Base-by-base conservation (phyloP, 2,888 invertebrate species). In the Leptarthrus brevirostris region DNA sequence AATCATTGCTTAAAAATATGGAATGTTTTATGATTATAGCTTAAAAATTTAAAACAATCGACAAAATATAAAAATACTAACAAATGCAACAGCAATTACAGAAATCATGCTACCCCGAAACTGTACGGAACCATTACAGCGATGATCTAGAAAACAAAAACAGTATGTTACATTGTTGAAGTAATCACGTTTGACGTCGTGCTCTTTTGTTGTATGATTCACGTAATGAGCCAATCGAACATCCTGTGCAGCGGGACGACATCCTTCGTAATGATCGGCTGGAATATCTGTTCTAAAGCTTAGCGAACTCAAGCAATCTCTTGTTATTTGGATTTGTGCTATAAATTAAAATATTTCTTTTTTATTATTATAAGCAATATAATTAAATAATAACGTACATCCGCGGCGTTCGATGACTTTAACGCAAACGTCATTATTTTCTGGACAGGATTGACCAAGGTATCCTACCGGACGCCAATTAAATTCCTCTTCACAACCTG, bases 201-300 rank as follows among this genome's bases (percentile, higher is more conserved):
- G 87, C 82, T 96, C 93, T 79, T 92, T 91, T 54, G 95, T 92
- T 1, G 91, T 89, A 82, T 95, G 95, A 81, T 95, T 95, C 0
- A 95, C 95, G 83, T 95, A 96, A 82, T 96, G 91, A 0, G 91
- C 95, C 75, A 96, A 84, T 78, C 90, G 91, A 1, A 91, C 87
- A 84, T 96, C 94, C 79, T 88, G 88, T 0, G 94, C 92, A 22
- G 94, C 93, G 6, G 90, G 88, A 72, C 95, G 88, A 80, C 96
- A 96, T 0, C 96, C 96, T 85, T 96, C 96, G 82, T 96, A 96
- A 75, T 91, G 92, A 82, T 96, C 96, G 0, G 95, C 94, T 4
- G 96, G 96, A 79, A 96, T 93, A 80, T 96, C 96, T 2, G 91
- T 93, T 71, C 96, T 87, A 78, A 93, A 89, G 40, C 89, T 90